Base-by-base conservation (phyloP, 2,113 vertebrate species). In the Mesoclemmys tuberculata region DNA sequence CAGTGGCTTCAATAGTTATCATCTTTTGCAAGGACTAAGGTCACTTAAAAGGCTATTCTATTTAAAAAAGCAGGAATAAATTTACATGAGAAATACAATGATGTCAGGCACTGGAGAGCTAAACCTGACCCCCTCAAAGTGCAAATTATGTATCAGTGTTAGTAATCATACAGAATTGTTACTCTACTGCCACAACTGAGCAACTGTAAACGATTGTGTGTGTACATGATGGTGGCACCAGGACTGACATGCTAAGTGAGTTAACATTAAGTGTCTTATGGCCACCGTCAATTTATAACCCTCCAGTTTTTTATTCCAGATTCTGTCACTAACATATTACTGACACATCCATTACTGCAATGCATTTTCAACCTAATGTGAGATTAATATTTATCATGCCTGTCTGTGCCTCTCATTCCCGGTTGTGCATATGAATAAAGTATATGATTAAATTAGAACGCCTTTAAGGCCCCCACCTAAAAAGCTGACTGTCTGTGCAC, bases 361-460 rank as follows among this genome's bases (percentile, higher is more conserved):
- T 13, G 54, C 80, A 94, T 48, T 96, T 97, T 91, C 71, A 87
- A 14, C 91, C 18, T 89, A 88, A 85, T 91, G 4, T 38, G 35
- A 95, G 84, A 90, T 77, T 92, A 87, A 49, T 90, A 90, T 96
- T 96, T 97, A 91, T 26, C 8, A 83, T 49, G 5, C 16, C 21
- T 79, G 81, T 54, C 22, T 96, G 75, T 81, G 93, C 68, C 41
- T 96, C 97, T 97, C 77, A 75, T 74, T 94, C 48, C 87, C 84
- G 5, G 87, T 92, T 96, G 87, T n/a, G 95, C 61, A 83, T 87
- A 52, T 95, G 93, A 97, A 97, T 94, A 93, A 98, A 95, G 68
- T 96, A 92, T 92, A 51, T 77, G 94, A 89, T 97, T 97, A 93
- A 95, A 94, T 48, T 55, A 75, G 77, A 93, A n/a, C 92, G 29